A percentile compares a stretch with the other conserved stretches of the same genome.
Evolutionary conservation across 2,888 invertebrate genomes (phyloP).

Genomic region (Troglohyphantes excavatus): DNA sequence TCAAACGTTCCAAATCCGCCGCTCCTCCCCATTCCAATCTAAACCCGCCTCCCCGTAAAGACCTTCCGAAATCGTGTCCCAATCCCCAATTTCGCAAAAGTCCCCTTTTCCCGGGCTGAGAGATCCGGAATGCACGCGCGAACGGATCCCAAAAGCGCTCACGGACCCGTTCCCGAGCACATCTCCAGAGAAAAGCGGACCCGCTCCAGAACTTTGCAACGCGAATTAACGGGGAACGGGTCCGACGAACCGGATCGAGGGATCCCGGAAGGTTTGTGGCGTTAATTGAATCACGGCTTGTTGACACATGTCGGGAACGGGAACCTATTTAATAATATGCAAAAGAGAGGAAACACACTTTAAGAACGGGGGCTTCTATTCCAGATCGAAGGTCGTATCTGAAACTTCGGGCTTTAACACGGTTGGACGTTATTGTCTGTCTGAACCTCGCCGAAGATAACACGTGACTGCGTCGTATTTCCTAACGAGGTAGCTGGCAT

Average conservation of each 20-base stretch:
- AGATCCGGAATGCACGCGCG: not conserved
- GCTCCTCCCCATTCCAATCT: not conserved
- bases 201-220: conserved; percentile 14
- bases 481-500: not conserved
- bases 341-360: conserved; percentile 47
- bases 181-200: conserved; percentile 3
- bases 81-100: conserved; percentile 19
- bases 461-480: not conserved
- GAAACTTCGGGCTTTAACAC: not conserved
- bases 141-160: conserved; percentile 21
- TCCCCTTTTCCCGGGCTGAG: not conserved
- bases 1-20: not conserved
- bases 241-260: conserved; percentile 1
- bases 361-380: not conserved
- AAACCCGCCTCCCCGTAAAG: not conserved
- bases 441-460: not conserved
- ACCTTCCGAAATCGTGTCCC: not conserved
- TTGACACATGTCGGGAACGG: conserved; percentile 33
- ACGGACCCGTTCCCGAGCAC: conserved; percentile 29
- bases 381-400: not conserved
- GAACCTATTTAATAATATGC: conserved; percentile 67
- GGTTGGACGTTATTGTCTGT: not conserved
- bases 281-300: conserved; percentile 58
- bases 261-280: conserved; percentile 29
- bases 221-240: conserved; percentile 39